Conservation (phyloP, 2,888 invertebrate genomes). For the Philopedon plagiatum region DNA sequence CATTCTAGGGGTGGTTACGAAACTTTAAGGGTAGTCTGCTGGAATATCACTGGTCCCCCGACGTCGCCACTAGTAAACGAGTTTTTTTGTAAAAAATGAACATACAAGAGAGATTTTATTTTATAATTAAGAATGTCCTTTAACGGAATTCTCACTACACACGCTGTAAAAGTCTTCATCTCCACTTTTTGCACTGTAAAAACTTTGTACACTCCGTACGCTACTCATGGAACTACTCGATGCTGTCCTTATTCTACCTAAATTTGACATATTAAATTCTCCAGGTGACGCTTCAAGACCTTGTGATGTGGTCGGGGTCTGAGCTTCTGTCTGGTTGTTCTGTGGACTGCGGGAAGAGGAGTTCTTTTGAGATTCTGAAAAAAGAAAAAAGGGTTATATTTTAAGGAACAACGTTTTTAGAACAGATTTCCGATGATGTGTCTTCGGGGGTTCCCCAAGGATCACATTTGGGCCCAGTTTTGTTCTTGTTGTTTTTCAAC, state of each 20-base stretch:
- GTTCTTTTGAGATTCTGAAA: conserved; percentile 10
- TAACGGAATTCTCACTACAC: conserved; percentile 27
- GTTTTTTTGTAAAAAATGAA: too few species aligned
- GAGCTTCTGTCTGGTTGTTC: not conserved
- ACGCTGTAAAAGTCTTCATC: conserved; percentile 42
- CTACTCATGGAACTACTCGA: conserved; percentile 16
- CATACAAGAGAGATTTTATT: too few species aligned
- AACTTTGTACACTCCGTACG: conserved; percentile 37
- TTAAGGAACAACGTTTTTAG: too few species aligned
- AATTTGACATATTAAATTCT: not conserved
- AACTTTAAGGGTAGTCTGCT: too few species aligned
- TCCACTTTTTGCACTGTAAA: conserved; percentile 35
- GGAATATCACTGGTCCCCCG: too few species aligned
- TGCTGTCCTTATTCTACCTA: conserved; percentile 7
- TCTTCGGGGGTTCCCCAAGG: too few species aligned
- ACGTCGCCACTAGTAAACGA: too few species aligned
- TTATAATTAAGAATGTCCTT: not conserved
- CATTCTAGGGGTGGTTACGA: too few species aligned
- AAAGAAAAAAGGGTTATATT: not conserved
- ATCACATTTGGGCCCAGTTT: too few species aligned
- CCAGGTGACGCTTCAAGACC: not conserved
- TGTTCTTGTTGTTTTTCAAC: too few species aligned
- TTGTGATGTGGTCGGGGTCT: not conserved
- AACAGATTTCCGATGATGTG: too few species aligned
- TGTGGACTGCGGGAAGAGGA: not conserved